These are phyloP conservation scores for Cancer borealis DNA, from an alignment of 2,888 invertebrate genomes.

Conservation along the genomic window DNA sequence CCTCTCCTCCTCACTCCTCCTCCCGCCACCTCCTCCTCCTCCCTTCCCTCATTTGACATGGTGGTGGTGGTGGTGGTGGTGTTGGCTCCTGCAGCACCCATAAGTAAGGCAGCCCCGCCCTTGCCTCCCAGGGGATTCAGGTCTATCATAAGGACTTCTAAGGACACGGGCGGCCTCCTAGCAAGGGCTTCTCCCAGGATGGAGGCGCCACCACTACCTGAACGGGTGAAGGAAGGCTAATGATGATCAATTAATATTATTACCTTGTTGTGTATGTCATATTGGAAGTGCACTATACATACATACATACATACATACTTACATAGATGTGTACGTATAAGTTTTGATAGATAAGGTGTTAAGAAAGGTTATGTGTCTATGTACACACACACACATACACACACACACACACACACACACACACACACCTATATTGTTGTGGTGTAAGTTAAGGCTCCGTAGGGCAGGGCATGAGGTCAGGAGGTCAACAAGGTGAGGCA, in stretches of 20 bases:
- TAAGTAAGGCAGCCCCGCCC: slow-evolving; percentile 3
- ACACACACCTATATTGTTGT: slow-evolving; percentile 63
- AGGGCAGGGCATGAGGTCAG: slow-evolving; percentile 41
- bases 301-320: neutral
- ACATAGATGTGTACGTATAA: neutral
- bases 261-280: neutral
- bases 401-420: slow-evolving; percentile 43
- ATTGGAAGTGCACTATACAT: neutral
- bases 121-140: slow-evolving; percentile 49
- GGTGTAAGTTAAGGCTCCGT: slow-evolving; percentile 47
- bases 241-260: neutral
- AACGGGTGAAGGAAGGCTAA: neutral
- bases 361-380: neutral
- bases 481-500: slow-evolving; percentile 37
- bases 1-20: neutral
- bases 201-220: slow-evolving; percentile 4
- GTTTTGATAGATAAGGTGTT: neutral
- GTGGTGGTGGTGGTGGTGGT: neutral
- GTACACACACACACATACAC: slow-evolving; percentile 50
- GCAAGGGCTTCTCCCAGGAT: slow-evolving; percentile 36
- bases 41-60: neutral
- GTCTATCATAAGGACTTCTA: slow-evolving; percentile 54
- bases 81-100: neutral
- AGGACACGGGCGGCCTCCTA: neutral
- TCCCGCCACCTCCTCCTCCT: slow-evolving; percentile 16